Evolutionary conservation across 1,140 invertebrate genomes (phyloP).

Genomic region (Diabrotica virgifera): DNA sequence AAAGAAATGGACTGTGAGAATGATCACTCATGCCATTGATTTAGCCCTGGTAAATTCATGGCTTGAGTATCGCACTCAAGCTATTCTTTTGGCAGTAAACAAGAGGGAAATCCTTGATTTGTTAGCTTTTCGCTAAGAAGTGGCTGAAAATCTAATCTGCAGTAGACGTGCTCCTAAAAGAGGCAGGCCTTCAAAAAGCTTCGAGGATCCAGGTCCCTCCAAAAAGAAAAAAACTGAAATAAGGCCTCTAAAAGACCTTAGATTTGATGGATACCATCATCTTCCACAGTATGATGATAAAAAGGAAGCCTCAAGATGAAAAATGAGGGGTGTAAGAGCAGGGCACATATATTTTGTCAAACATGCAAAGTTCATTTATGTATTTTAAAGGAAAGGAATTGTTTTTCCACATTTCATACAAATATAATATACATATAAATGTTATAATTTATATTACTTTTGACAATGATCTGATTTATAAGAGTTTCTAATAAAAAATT

Average conservation of each 20-base stretch:
- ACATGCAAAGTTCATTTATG: background rate
- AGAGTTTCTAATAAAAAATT: too few relatives aligned
- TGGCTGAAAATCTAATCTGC: conserved; percentile 7
- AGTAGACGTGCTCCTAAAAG: background rate
- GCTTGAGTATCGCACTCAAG: conserved; percentile 19
- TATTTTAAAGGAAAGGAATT: too few relatives aligned
- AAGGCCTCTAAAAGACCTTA: background rate
- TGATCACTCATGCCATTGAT: conserved; percentile 22
- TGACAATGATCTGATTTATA: too few relatives aligned
- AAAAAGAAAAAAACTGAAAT: conserved; percentile 6
- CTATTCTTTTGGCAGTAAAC: conserved; percentile 11
- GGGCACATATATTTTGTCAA: too few relatives aligned
- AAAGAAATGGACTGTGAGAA: conserved; percentile 24
- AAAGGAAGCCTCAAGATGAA: background rate
- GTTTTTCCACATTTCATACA: too few relatives aligned
- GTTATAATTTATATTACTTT: too few relatives aligned
- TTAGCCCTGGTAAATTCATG: conserved; percentile 18
- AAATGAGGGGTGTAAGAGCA: too few relatives aligned
- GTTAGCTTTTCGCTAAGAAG: conserved; percentile 10
- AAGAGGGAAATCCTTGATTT: conserved; percentile 18
- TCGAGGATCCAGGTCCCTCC: background rate
- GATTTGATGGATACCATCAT: background rate
- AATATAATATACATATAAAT: too few relatives aligned
- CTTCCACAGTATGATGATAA: background rate
- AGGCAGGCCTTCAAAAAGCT: background rate